Evolutionary conservation across 2,113 vertebrate species (phyloP), one percentile per base, ranked within the genome.

Genomic region (Porphyrio hochstetteri): DNA sequence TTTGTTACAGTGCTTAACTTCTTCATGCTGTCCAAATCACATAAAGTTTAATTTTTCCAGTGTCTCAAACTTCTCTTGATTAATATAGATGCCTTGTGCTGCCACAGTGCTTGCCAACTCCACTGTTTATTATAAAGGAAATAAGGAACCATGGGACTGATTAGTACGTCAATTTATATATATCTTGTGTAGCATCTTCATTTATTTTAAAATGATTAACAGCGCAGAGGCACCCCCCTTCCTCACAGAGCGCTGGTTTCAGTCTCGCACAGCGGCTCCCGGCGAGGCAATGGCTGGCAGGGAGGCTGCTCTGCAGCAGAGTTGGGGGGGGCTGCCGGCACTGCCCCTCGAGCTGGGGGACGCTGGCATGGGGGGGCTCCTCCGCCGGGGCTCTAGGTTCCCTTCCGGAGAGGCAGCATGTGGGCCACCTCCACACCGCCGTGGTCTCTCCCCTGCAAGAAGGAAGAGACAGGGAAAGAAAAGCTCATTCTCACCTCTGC

Each of bases 371-470:
- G 24, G 52, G 44, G 77, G 83, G 86, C 64, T 90, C 38, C 85
- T 76, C 75, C 2, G 1, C 38, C 83, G 92, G 3, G 97, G 97
- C 97, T 98, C 98, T 98, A 99, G 98, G 98, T 98, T 98, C 98
- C 98, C 98, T 99, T 99, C 98, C 98, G 98, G 97, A 98, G 98
- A 98, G 97, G 99, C 98, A 98, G 98, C 95, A 98, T 98, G 97
- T 97, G 98, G 98, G 97, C 94, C 92, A 98, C 92, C 95, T 98
- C 98, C n/a, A 98, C 88, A 91, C 97, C 94, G 94, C 98, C 97
- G 96, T 90, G 98, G 98, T 98, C 99, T 98, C 98, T 99, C 84
- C 93, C 98, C 98, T 98, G 97, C 88, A 92, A 95, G 68, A 97
- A 87, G 95, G 82, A 88, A 2, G 38, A 93, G 57, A 97, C 2